phyloP scores from a whole-genome alignment of 2,113 vertebrate genomes.

The Spea bombifrons region DNA sequence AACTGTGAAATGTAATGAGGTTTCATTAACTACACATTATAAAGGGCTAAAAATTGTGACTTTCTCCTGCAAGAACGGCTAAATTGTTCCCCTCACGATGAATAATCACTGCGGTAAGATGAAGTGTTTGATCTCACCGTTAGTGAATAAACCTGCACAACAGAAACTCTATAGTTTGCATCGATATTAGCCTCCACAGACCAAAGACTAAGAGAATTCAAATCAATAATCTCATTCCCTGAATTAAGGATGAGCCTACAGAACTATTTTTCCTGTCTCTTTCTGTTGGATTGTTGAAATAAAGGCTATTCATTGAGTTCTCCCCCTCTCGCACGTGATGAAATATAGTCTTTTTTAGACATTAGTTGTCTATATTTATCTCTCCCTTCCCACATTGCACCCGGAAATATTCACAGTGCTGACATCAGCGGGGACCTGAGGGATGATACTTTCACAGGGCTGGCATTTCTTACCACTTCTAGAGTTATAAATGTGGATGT shows the following conservation, averaged over 20 bases:
- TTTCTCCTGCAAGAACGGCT: too few species aligned
- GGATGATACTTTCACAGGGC: neutral
- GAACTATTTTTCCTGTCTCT: neutral
- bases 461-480: neutral
- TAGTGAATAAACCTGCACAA: neutral
- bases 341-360: too few species aligned
- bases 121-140: neutral
- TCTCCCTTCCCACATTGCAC: slow-evolving; percentile 21
- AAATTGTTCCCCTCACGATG: too few species aligned
- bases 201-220: neutral
- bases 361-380: slow-evolving; percentile 21
- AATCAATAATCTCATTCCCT: slow-evolving; percentile 17
- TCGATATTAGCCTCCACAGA: slow-evolving; percentile 21
- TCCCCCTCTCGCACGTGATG: neutral
- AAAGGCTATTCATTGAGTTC: neutral
- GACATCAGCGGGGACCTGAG: slow-evolving; percentile 9
- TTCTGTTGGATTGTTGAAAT: neutral
- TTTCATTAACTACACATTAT: too few species aligned
- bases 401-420: slow-evolving; percentile 18
- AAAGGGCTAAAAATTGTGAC: too few species aligned
- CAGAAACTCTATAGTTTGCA: neutral
- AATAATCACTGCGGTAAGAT: too few species aligned
- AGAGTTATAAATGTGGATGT: slow-evolving; percentile 14
- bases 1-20: too few species aligned
- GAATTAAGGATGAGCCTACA: neutral